A percentile compares a stretch with the other conserved stretches of the same genome.
These are phyloP conservation scores for Nyctalus aviator DNA, from an alignment of 2,797 vertebrate species.

Conservation along the genomic window DNA sequence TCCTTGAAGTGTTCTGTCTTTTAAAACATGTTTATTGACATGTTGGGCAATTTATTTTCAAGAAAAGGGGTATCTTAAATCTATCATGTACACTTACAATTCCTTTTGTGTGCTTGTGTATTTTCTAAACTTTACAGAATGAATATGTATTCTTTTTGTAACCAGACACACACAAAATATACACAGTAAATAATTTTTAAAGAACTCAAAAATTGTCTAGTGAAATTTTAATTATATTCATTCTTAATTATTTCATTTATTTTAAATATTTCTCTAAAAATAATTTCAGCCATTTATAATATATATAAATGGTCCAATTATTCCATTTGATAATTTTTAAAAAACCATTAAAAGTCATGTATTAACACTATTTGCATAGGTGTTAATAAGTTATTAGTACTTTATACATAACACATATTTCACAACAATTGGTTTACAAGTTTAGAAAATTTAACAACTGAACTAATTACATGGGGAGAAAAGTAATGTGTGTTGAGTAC, in stretches of 20 bases:
- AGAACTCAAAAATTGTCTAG: slow-evolving; percentile 18
- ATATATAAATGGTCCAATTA: slow-evolving; percentile 38
- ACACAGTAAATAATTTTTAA: slow-evolving; percentile 41
- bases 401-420: slow-evolving; percentile 44
- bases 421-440: slow-evolving; percentile 50
- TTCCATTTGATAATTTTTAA: slow-evolving; percentile 39
- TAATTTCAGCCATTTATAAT: neutral
- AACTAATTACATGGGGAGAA: slow-evolving; percentile 75
- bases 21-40: slow-evolving; percentile 3
- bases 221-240: slow-evolving; percentile 30
- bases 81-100: neutral
- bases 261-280: slow-evolving; percentile 50
- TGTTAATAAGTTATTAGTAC: slow-evolving; percentile 74
- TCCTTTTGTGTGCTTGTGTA: neutral
- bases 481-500: slow-evolving; percentile 26
- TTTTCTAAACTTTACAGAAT: slow-evolving; percentile 15
- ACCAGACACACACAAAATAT: neutral
- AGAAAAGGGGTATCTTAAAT: neutral
- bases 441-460: slow-evolving; percentile 67
- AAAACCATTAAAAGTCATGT: slow-evolving; percentile 47
- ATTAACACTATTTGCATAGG: slow-evolving; percentile 58
- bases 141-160: slow-evolving; percentile 22
- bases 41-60: slow-evolving; percentile 37
- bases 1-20: slow-evolving; percentile 3
- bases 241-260: slow-evolving; percentile 27